Base-by-base conservation (phyloP, 2,888 invertebrate genomes). In the Bellardia pandia region DNA sequence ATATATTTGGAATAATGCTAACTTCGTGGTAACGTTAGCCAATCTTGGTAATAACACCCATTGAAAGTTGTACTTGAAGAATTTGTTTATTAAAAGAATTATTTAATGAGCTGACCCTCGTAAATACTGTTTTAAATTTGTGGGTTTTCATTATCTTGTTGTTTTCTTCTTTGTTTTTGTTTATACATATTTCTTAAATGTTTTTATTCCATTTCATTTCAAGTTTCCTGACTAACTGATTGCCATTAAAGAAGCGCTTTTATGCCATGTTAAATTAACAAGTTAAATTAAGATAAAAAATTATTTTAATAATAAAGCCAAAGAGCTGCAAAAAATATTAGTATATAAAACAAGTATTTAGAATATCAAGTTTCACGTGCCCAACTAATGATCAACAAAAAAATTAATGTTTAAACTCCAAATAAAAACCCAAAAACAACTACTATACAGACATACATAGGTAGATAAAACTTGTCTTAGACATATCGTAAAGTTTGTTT, bases 301-400 rank as follows among this genome's bases (percentile, higher is more conserved):
- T 56, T 16, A 14, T 60, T 53, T 62, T 30, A 48, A 53, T 62
- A 40, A 69, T 62, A 58, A 11, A 40, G 33, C 16, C 14, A 30
- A 64, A 48, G 37, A 72, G 45, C 9, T 33, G 23, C 30, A n/a
- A 60, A 71, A 69, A 60, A 62, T n/a, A n/a, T n/a, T n/a, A n/a
- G 3, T 11, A 78, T 42, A 58, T 14, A 64, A 87, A 87, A 87
- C 87, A 56, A 87, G 87, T 81, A 81, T 87, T 78, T 77, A 77
- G 75, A 86, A 86, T 82, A 75, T 82, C 42, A 68, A 71, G 78
- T 37, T 82, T 86, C 69, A 76, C 86, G 79, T 75, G 75, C 3
- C 76, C 56, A 72, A 11, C 51, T 16, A 66, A 71, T 83, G 79
- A 86, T 83, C 69, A 71, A 75, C 37, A 30, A 66, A 62, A 48